phyloP scores from a whole-genome alignment of 1,140 invertebrate species.

The Bombus consobrinus region DNA sequence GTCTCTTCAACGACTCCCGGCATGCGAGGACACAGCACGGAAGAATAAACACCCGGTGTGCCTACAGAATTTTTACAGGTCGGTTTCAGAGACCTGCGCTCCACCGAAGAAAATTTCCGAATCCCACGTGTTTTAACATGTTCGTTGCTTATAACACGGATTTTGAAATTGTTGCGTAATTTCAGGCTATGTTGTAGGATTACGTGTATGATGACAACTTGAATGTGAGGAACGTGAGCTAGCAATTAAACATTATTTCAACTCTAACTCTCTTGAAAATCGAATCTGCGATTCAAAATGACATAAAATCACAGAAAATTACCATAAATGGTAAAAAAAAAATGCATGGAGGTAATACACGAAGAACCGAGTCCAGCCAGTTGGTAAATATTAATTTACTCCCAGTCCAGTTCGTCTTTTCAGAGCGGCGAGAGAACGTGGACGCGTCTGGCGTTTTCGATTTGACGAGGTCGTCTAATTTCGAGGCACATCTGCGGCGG shows the following conservation, averaged over 20 bases:
- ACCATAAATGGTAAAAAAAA: background rate
- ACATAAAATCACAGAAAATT: too few relatives aligned
- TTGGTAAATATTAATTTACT: constrained; percentile 49
- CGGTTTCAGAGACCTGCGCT: background rate
- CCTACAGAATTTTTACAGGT: background rate
- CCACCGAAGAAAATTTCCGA: background rate
- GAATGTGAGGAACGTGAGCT: too few relatives aligned
- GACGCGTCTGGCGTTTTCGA: constrained; percentile 65
- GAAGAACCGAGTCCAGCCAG: background rate
- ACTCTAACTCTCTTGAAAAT: too few relatives aligned
- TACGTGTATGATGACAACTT: too few relatives aligned
- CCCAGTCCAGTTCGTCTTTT: constrained; percentile 20
- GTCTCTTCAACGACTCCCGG: constrained; percentile 25
- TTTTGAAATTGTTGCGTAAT: too few relatives aligned
- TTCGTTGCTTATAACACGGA: background rate
- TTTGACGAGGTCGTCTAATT: constrained; percentile 68
- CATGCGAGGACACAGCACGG: constrained; percentile 6
- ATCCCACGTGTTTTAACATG: background rate
- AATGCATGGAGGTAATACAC: background rate
- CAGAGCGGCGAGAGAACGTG: background rate
- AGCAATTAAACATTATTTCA: too few relatives aligned
- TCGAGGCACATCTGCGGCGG: constrained; percentile 69
- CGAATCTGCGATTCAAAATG: too few relatives aligned
- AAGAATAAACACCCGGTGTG: background rate
- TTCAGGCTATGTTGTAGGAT: too few relatives aligned